Evolutionary conservation across 2,888 invertebrate species (phyloP).

Genomic region (Ophion ventricosus): DNA sequence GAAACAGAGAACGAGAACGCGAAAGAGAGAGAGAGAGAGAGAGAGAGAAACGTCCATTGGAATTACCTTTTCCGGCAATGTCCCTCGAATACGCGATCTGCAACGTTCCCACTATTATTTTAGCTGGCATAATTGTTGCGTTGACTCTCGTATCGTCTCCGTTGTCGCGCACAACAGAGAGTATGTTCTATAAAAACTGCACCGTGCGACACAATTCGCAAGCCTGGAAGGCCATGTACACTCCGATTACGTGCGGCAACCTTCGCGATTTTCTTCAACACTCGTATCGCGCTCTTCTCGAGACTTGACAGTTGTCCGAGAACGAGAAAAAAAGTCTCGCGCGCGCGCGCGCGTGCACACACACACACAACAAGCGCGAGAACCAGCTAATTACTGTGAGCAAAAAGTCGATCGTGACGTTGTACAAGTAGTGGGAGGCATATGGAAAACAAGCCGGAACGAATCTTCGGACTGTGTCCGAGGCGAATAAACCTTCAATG

Average conservation of each 20-base stretch:
- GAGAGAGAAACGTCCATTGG: neutral
- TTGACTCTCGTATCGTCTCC: slow-evolving; percentile 45
- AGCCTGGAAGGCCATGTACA: slow-evolving; percentile 44
- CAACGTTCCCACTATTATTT: slow-evolving; percentile 64
- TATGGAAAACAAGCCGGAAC: slow-evolving; percentile 1
- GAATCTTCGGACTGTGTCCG: slow-evolving; percentile 32
- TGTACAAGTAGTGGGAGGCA: neutral
- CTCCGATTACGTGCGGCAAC: neutral
- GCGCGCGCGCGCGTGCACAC: neutral
- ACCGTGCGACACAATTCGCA: slow-evolving; percentile 2
- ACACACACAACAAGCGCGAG: neutral
- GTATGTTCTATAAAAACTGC: neutral
- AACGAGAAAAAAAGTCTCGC: slow-evolving; percentile 28
- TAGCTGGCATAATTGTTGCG: slow-evolving; percentile 68
- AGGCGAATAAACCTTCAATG: slow-evolving; percentile 50
- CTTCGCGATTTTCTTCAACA: slow-evolving; percentile 21
- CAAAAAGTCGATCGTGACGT: neutral
- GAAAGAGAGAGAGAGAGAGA: neutral
- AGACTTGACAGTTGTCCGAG: slow-evolving; percentile 40
- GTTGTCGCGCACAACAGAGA: slow-evolving; percentile 29
- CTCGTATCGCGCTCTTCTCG: slow-evolving; percentile 6
- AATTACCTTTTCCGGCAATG: slow-evolving; percentile 68
- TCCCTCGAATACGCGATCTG: slow-evolving; percentile 63
- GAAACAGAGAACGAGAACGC: neutral
- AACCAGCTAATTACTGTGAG: neutral